A percentile compares a stretch with the other conserved stretches of the same genome.
These are phyloP conservation scores for Gadus macrocephalus DNA, from an alignment of 2,113 vertebrate species.

Conservation along the genomic window DNA sequence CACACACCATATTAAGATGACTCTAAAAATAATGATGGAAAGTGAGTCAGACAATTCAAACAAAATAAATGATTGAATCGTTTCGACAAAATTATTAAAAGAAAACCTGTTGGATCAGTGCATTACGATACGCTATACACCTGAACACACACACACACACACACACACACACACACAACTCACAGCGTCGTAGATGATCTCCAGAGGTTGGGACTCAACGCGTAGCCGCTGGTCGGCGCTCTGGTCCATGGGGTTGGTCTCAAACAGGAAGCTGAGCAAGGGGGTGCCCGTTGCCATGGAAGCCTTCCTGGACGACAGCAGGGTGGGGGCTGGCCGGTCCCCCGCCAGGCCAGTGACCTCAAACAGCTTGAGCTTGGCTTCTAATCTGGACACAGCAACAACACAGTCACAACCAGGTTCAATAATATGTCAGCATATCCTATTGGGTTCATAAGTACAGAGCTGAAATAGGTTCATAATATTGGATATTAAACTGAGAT, in stretches of 20 bases:
- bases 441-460: too few species aligned
- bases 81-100: too few species aligned
- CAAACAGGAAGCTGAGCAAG: slow-evolving; percentile 86
- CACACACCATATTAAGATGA: too few species aligned
- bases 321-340: slow-evolving; percentile 69
- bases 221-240: slow-evolving; percentile 83
- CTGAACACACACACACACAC: not conserved
- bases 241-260: slow-evolving; percentile 91
- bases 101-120: not conserved
- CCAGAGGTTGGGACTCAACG: slow-evolving; percentile 87
- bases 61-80: too few species aligned
- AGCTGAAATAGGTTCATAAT: too few species aligned
- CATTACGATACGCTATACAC: not conserved
- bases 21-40: too few species aligned
- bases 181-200: slow-evolving; percentile 97
- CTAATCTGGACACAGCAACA: slow-evolving; percentile 70
- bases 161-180: slow-evolving; percentile 48
- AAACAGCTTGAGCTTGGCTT: slow-evolving; percentile 81
- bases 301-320: slow-evolving; percentile 82
- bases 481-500: too few species aligned
- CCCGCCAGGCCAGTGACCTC: slow-evolving; percentile 81
- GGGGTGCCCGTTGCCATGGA: slow-evolving; percentile 67
- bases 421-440: too few species aligned
- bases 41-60: too few species aligned
- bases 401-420: too few species aligned